phyloP scores from a whole-genome alignment of 1,140 invertebrate species.

The Heliconius congener region DNA sequence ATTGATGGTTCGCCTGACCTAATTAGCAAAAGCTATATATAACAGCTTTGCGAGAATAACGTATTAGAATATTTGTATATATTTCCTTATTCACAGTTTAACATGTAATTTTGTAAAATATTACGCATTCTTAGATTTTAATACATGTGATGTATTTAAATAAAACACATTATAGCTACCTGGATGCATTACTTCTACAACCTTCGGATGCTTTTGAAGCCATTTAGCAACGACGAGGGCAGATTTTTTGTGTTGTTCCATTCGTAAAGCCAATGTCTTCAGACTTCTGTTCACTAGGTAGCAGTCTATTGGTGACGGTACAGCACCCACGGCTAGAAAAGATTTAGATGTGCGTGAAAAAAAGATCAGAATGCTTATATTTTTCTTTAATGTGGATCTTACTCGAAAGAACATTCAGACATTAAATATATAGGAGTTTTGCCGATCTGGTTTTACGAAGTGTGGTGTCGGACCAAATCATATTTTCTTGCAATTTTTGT shows the following conservation, averaged over 20 bases:
- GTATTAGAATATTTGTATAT: neutral
- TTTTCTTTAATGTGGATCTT: neutral
- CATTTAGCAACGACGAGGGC: conserved; percentile 88
- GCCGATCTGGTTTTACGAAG: neutral
- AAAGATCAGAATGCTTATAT: neutral
- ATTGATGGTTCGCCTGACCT: neutral
- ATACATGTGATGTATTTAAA: neutral
- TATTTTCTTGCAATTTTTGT: neutral
- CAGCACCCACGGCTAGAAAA: conserved; percentile 86
- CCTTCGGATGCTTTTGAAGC: conserved; percentile 86
- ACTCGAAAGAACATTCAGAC: neutral
- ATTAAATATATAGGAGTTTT: neutral
- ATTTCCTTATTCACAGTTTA: neutral
- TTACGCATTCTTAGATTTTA: neutral
- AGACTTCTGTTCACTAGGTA: conserved; percentile 96
- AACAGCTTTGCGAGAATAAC: neutral
- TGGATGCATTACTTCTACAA: conserved; percentile 89
- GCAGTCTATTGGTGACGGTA: conserved; percentile 98
- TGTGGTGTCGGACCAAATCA: too few relatives aligned
- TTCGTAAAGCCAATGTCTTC: conserved; percentile 95
- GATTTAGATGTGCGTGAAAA: neutral
- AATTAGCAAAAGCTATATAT: conserved; percentile 1
- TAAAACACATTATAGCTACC: conserved; percentile 56
- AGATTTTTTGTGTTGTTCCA: conserved; percentile 93
- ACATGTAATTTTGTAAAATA: neutral